These are phyloP conservation scores for Yponomeuta malinellus DNA, from an alignment of 2,888 invertebrate genomes.

Conservation along the genomic window DNA sequence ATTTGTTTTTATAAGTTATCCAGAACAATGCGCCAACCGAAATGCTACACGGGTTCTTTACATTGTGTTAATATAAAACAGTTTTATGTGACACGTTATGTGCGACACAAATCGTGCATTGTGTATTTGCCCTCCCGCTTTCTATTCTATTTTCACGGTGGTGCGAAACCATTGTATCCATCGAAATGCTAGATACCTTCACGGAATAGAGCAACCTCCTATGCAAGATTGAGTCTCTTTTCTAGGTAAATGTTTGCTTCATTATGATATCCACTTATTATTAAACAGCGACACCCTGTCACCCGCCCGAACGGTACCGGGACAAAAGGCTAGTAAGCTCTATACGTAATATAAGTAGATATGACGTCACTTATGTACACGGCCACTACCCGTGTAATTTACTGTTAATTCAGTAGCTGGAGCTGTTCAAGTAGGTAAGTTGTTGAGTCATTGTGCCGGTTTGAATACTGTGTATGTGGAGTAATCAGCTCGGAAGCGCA, in stretches of 20 bases:
- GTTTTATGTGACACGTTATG: background rate
- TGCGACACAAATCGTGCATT: background rate
- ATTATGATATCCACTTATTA: slow-evolving; percentile 66
- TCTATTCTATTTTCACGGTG: no score
- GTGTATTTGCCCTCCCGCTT: background rate
- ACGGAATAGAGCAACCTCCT: background rate
- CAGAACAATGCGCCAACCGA: slow-evolving; percentile 56
- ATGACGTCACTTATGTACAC: slow-evolving; percentile 62
- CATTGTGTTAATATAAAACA: slow-evolving; percentile 3
- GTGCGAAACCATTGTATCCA: background rate
- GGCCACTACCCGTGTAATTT: slow-evolving; percentile 2
- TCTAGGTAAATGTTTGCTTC: slow-evolving; percentile 27
- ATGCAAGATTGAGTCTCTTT: background rate
- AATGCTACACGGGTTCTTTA: background rate
- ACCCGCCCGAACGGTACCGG: slow-evolving; percentile 67
- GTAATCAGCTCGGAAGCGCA: background rate
- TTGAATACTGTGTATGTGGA: background rate
- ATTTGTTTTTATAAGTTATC: slow-evolving; percentile 61
- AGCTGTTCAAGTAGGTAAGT: background rate
- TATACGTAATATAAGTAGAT: slow-evolving; percentile 52
- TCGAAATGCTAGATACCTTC: background rate
- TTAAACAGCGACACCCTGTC: slow-evolving; percentile 74
- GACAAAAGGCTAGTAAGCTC: slow-evolving; percentile 75
- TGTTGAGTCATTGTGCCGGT: background rate
- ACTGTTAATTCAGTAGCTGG: background rate